Conservation (phyloP, 2,797 vertebrate species). For the Periophthalmus magnuspinnatus region DNA sequence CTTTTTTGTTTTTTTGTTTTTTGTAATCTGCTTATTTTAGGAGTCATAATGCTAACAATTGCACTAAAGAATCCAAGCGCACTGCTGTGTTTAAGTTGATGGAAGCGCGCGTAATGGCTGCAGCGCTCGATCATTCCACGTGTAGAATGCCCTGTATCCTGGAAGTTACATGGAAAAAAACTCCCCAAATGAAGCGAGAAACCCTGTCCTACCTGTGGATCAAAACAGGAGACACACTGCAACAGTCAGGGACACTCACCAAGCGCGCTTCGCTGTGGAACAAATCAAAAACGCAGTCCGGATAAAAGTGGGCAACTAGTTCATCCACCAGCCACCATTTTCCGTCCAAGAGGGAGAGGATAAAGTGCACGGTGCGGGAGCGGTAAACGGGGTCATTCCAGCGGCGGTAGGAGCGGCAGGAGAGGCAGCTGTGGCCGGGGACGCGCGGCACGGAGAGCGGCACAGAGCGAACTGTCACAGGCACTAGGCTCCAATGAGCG, state of each 20-base stretch:
- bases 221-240: conserved; percentile 47
- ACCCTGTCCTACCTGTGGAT: conserved; percentile 65
- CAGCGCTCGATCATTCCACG: conserved; percentile 7
- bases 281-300: conserved; percentile 29
- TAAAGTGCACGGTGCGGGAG: conserved; percentile 5
- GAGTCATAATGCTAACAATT: conserved; percentile 1
- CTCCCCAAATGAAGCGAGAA: background rate
- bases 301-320: conserved; percentile 20
- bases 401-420: background rate
- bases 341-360: conserved; percentile 24
- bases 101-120: conserved; percentile 13
- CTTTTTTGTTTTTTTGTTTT: fast-evolving
- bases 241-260: conserved; percentile 58
- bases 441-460: background rate
- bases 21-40: too few species aligned
- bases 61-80: background rate
- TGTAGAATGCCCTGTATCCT: background rate
- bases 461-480: background rate
- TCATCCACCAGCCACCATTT: conserved; percentile 58
- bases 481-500: background rate
- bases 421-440: background rate
- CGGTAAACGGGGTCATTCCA: background rate
- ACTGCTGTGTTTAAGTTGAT: conserved; percentile 5
- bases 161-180: background rate
- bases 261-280: conserved; percentile 42